Evolutionary conservation across 1,140 invertebrate species (phyloP).

Genomic region (Pseudomyrmex pallidus): DNA sequence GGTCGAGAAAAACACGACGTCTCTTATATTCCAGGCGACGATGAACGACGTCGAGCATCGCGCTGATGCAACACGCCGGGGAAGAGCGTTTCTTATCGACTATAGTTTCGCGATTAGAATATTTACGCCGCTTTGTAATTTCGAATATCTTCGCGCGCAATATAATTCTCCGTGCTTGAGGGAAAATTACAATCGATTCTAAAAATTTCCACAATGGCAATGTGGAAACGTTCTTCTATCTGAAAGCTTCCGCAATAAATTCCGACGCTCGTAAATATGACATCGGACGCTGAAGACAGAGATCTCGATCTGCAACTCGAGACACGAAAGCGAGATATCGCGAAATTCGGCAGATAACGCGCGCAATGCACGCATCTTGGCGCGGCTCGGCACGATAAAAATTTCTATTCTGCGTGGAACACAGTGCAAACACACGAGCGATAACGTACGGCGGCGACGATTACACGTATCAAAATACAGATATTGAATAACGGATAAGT

Average conservation of each 20-base stretch:
- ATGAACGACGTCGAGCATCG: conserved; percentile 28
- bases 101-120: neutral
- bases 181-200: too few species aligned
- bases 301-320: conserved; percentile 31
- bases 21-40: conserved; percentile 48
- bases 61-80: neutral
- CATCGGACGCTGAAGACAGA: conserved; percentile 5
- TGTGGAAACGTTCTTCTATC: too few species aligned
- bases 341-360: conserved; percentile 49
- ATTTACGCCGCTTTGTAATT: neutral
- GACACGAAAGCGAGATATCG: conserved; percentile 22
- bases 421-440: conserved; percentile 19
- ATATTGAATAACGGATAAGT: conserved; percentile 49
- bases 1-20: conserved; percentile 62
- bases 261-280: conserved; percentile 24
- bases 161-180: too few species aligned
- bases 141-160: too few species aligned
- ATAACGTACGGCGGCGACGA: conserved; percentile 21
- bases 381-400: conserved; percentile 50
- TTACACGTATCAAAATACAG: conserved; percentile 36
- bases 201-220: neutral
- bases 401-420: conserved; percentile 47
- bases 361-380: conserved; percentile 31
- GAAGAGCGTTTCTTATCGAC: conserved; percentile 1
- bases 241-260: neutral